phyloP scores from a whole-genome alignment of 2,113 vertebrate genomes.

The Antechinus flavipes region DNA sequence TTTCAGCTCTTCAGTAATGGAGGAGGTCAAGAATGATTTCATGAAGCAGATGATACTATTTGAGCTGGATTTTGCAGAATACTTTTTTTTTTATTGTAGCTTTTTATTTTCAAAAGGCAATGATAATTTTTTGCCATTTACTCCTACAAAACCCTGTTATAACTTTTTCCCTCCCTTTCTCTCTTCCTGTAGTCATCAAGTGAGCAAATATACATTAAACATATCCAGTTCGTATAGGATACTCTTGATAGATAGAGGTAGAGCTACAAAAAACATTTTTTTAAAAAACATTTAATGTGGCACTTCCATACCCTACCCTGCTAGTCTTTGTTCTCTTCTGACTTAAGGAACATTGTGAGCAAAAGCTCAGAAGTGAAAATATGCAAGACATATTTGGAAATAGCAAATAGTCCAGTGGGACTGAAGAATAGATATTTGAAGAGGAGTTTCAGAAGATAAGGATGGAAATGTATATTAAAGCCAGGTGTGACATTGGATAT shows the following conservation, averaged over 20 bases:
- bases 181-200: too few species aligned
- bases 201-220: too few species aligned
- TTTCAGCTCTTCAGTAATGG: background rate
- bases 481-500: background rate
- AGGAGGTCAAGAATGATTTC: background rate
- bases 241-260: background rate
- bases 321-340: background rate
- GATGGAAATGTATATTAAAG: slow-evolving; percentile 21
- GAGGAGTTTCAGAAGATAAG: background rate
- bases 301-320: background rate
- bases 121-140: too few species aligned
- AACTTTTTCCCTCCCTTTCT: too few species aligned
- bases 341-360: background rate
- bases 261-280: background rate
- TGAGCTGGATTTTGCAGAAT: background rate
- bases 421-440: slow-evolving; percentile 28
- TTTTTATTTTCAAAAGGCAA: too few species aligned
- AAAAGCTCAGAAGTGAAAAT: background rate
- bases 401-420: slow-evolving; percentile 16
- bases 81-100: background rate
- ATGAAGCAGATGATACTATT: background rate
- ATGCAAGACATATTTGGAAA: slow-evolving; percentile 22
- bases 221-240: too few species aligned
- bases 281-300: background rate
- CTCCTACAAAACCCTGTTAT: too few species aligned